Evolutionary conservation across 2,888 invertebrate genomes (phyloP), one percentile per base, ranked within the genome.

Genomic region (Chrysomela aeneicollis): DNA sequence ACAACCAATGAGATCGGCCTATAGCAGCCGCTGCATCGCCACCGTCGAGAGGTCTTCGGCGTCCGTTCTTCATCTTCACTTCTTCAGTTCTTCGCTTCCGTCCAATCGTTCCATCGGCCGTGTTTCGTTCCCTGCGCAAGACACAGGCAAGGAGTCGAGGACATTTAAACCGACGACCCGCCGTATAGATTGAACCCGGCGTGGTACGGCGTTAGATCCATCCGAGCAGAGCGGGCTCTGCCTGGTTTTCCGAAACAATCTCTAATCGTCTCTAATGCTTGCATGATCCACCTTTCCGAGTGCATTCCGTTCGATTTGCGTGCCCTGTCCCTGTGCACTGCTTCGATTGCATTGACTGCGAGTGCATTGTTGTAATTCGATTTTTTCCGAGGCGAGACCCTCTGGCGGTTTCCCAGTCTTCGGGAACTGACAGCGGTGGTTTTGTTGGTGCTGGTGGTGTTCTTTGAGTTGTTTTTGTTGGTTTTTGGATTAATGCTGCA

Each of bases 111-210:
- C 32, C 67, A 59, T 68, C 66, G 64, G 66, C 68, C 68, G 71
- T 52, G 52, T 57, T 67, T 72, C 9, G 42, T 42, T 42, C 42
- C n/a, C 42, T 15, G 15, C 42, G 15, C 2, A 66, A 74, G 66
- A n/a, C n/a, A n/a, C 73, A 74, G 72, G 74, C 74, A 74, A 71
- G 74, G 66, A 70, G 12, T 46, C 61, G 42, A 15, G 57, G 66
- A 63, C 69, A 73, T 71, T 72, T 67, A 71, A 71, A 71, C 69
- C 70, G 70, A 66, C 70, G 70, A 66, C 42, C 69, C 70, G 68
- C 72, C 71, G 71, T 74, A 74, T 74, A 72, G 73, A 74, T 74
- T 74, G 73, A 70, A 71, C 69, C 63, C 72, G 73, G 73, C 65
- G 67, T 67, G n/a, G n/a, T n/a, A 69, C 70, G 32, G 32, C 42